Evolutionary conservation across 2,888 invertebrate species (phyloP), one percentile per base, ranked within the genome.

Genomic region (Dioctria linearis): DNA sequence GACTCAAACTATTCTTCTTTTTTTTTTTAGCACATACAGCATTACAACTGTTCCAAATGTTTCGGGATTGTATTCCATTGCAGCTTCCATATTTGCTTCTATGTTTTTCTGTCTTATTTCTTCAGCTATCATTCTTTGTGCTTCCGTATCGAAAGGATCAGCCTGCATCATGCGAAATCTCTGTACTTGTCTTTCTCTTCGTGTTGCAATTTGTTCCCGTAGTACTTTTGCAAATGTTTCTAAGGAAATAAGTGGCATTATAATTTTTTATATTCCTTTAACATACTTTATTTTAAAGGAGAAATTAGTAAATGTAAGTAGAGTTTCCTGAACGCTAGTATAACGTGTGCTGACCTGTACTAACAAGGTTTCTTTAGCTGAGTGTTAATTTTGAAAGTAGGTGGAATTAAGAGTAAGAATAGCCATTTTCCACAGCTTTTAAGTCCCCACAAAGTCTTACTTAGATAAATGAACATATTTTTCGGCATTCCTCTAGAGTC

Each of bases 61-160:
- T 90, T 99, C 99, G 0, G 99, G 99, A 89, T 98, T 97, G 88
- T 97, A 97, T 87, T 99, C 99, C 93, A 99, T 97, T 0, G 99
- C 99, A 1, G 97, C 97, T 87, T 98, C 97, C 98, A 99, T 98
- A 86, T 98, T 98, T 0, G 97, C 96, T 88, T 98, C 97, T 83
- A 99, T 97, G 88, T 99, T 99, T 87, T 98, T 96, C 86, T 95
- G 96, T 85, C 95, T 92, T 83, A 99, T 99, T 90, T 98, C 97
- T 87, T 98, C 98, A 3, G 98, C 98, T 84, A 99, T 98, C 86
- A 97, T 91, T 82, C 95, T 92, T 89, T 99, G 99, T 0, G 98
- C 96, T 88, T 98, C 98, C 0, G 96, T 94, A 89, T 98, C 98
- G 87, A 98, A 98, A 0, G 98, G 98, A 90, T 98, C 96, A 0